Evolutionary conservation across 2,888 invertebrate species (phyloP).

Genomic region (Quadriops clusia): DNA sequence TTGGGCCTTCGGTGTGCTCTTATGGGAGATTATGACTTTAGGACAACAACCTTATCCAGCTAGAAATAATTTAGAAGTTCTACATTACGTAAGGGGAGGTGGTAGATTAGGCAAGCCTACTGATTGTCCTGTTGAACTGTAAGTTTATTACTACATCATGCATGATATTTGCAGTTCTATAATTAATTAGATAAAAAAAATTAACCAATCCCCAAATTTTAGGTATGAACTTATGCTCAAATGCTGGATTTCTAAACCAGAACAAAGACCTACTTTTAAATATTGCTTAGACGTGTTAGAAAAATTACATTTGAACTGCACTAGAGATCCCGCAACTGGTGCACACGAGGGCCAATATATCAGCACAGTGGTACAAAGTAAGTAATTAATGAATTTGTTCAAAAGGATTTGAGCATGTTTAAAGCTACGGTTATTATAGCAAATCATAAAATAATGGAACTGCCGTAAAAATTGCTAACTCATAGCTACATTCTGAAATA

Average conservation of each 20-base stretch:
- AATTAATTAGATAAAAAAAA: no score
- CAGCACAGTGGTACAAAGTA: conserved; percentile 36
- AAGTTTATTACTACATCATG: conserved; percentile 33
- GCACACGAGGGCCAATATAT: conserved; percentile 40
- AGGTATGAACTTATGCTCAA: conserved; percentile 76
- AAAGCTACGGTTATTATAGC: neutral
- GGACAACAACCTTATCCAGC: conserved; percentile 97
- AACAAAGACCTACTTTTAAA: conserved; percentile 78
- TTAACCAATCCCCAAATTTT: no score
- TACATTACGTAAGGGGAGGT: conserved; percentile 78
- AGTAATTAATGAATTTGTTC: conserved; percentile 22
- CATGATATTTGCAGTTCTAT: no score
- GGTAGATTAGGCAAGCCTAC: conserved; percentile 72
- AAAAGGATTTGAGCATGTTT: neutral
- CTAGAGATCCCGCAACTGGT: conserved; percentile 31
- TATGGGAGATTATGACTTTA: conserved; percentile 95
- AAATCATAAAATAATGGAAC: conserved; percentile 2
- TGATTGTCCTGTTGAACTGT: conserved; percentile 75
- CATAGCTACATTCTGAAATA: no score
- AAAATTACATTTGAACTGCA: conserved; percentile 27
- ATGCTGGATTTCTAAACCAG: conserved; percentile 80
- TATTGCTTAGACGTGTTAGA: conserved; percentile 59
- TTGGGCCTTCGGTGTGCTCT: conserved; percentile 87
- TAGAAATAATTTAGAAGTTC: conserved; percentile 81
- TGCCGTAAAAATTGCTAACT: no score